phyloP scores from a whole-genome alignment of 92 coral and sea anemone species.

The Epizoanthus illoricatus region DNA sequence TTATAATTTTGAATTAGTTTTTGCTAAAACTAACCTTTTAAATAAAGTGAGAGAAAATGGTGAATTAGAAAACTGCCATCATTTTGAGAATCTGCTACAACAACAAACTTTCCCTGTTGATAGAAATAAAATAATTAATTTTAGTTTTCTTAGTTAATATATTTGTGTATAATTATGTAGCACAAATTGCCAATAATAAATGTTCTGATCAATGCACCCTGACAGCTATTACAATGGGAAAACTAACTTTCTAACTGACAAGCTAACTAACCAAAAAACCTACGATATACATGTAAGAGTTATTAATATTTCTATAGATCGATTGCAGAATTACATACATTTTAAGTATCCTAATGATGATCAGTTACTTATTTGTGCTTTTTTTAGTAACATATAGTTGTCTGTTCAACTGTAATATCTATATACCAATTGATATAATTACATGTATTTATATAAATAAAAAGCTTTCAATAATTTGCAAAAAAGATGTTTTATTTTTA shows the following conservation, averaged over 20 bases:
- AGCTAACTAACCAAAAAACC: not conserved
- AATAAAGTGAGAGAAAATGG: constrained; percentile 76
- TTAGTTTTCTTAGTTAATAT: not conserved
- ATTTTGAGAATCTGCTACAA: constrained; percentile 77
- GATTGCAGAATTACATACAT: too few relatives aligned
- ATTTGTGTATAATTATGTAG: not conserved
- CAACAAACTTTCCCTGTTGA: constrained; percentile 74
- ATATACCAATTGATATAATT: too few relatives aligned
- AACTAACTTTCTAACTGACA: not conserved
- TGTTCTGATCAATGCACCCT: too few relatives aligned
- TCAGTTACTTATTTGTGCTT: too few relatives aligned
- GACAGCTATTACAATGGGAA: not conserved
- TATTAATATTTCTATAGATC: too few relatives aligned
- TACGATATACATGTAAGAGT: not conserved
- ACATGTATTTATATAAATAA: too few relatives aligned
- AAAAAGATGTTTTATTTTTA: too few relatives aligned
- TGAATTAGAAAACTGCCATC: constrained; percentile 93
- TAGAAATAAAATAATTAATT: constrained; percentile 11
- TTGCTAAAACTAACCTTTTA: constrained; percentile 62
- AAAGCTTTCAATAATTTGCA: too few relatives aligned
- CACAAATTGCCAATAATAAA: not conserved
- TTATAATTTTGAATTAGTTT: too few relatives aligned
- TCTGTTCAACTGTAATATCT: too few relatives aligned
- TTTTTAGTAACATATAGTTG: too few relatives aligned
- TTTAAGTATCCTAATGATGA: too few relatives aligned